A percentile compares a stretch with the other conserved stretches of the same genome.
Evolutionary conservation across 1,140 invertebrate genomes (phyloP).

Genomic region (Zaprionus tsacasi): DNA sequence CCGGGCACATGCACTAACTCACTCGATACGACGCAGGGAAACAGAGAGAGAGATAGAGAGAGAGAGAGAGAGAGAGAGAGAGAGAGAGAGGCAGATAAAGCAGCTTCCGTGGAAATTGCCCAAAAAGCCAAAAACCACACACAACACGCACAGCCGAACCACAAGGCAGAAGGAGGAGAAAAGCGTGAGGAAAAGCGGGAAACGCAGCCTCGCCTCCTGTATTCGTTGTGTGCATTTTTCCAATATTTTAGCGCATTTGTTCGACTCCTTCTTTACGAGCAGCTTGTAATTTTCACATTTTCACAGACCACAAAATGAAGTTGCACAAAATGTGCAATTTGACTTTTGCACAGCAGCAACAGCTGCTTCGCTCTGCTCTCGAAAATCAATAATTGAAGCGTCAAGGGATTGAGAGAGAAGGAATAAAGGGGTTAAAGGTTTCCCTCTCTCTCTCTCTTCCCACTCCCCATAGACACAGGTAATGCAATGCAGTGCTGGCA

Average conservation of each 20-base stretch:
- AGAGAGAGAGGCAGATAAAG: conserved; percentile 40
- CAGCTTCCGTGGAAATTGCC: conserved; percentile 27
- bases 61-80: conserved; percentile 12
- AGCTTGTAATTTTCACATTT: conserved; percentile 70
- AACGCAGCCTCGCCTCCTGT: neutral
- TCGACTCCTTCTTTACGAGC: conserved; percentile 45
- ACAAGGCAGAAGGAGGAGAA: neutral
- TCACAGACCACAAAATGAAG: conserved; percentile 63
- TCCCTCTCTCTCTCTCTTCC: no score
- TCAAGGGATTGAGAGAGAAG: conserved; percentile 1
- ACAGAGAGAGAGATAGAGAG: conserved; percentile 38
- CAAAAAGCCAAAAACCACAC: conserved; percentile 52
- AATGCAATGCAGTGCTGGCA: conserved; percentile 50
- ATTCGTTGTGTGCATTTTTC: conserved; percentile 44
- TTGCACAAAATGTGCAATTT: conserved; percentile 61
- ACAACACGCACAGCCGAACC: conserved; percentile 30
- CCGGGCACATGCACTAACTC: conserved; percentile 3
- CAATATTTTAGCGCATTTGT: conserved; percentile 53
- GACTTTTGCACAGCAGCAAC: conserved; percentile 48
- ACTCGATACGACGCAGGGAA: neutral
- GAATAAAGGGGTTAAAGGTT: no score
- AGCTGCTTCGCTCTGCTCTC: neutral
- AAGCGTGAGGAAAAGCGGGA: no score
- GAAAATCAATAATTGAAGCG: conserved; percentile 51
- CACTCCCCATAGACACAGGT: conserved; percentile 44